These are phyloP conservation scores for Gambusia affinis DNA, from an alignment of 2,113 vertebrate species.

Conservation along the genomic window DNA sequence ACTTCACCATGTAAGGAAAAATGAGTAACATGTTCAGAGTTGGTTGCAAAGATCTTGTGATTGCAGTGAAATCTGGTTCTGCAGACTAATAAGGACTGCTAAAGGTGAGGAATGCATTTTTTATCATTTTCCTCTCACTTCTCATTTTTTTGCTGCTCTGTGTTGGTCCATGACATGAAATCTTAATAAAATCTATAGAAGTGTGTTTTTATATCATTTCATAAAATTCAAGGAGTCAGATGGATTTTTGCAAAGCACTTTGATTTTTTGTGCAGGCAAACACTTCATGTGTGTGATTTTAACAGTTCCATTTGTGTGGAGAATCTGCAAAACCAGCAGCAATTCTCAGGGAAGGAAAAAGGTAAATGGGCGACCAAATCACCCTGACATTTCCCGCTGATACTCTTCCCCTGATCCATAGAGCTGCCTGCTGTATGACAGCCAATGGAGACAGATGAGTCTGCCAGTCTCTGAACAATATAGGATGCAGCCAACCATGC, in stretches of 20 bases:
- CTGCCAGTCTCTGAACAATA: constrained; percentile 69
- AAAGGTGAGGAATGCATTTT: too few species aligned
- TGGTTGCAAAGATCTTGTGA: not conserved
- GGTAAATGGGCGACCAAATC: constrained; percentile 52
- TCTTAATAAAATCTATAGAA: not conserved
- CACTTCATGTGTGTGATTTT: constrained; percentile 6
- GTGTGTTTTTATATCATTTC: not conserved
- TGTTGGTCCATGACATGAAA: not conserved
- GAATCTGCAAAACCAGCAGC: constrained; percentile 37
- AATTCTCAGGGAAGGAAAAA: constrained; percentile 36
- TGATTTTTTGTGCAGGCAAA: not conserved
- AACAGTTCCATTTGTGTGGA: constrained; percentile 12
- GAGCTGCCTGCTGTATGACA: constrained; percentile 52
- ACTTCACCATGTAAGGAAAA: too few species aligned
- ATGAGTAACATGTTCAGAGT: too few species aligned
- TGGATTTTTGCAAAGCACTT: not conserved
- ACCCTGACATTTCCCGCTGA: constrained; percentile 55
- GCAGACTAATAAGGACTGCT: not conserved
- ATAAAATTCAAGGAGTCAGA: not conserved
- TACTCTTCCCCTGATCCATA: constrained; percentile 56
- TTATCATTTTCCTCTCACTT: not conserved
- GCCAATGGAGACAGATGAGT: constrained; percentile 73
- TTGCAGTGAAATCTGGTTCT: not conserved
- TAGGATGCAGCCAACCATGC: constrained; percentile 71
- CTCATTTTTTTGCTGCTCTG: not conserved